phyloP scores from a whole-genome alignment of 2,888 invertebrate species.

The Patella caerulea region DNA sequence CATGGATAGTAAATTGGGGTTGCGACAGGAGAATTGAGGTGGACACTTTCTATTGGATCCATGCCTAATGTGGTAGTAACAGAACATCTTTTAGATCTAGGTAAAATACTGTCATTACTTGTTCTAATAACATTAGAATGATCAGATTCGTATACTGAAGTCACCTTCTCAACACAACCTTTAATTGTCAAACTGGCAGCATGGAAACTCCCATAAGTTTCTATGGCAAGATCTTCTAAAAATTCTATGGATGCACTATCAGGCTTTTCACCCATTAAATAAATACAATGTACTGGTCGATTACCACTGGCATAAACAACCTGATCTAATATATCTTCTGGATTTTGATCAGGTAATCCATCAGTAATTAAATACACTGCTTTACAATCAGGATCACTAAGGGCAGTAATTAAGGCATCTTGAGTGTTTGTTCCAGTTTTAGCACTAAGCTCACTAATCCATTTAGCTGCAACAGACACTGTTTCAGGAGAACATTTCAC shows the following conservation, averaged over 20 bases:
- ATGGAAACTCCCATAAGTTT: slow-evolving; percentile 69
- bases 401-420: slow-evolving; percentile 66
- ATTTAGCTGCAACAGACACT: slow-evolving; percentile 65
- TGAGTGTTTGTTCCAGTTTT: slow-evolving; percentile 70
- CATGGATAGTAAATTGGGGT: slow-evolving; percentile 37
- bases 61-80: slow-evolving; percentile 57
- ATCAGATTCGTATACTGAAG: slow-evolving; percentile 64
- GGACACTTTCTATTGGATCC: slow-evolving; percentile 55
- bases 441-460: slow-evolving; percentile 64
- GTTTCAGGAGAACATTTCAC: slow-evolving; percentile 69
- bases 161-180: slow-evolving; percentile 66
- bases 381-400: slow-evolving; percentile 62
- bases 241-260: slow-evolving; percentile 64
- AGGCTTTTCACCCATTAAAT: slow-evolving; percentile 57
- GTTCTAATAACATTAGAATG: slow-evolving; percentile 59
- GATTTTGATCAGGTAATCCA: slow-evolving; percentile 68
- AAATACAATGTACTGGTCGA: slow-evolving; percentile 68
- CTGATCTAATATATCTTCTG: slow-evolving; percentile 65
- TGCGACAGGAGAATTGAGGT: slow-evolving; percentile 24
- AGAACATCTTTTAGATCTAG: slow-evolving; percentile 55
- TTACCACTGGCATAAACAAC: slow-evolving; percentile 54
- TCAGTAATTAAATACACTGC: slow-evolving; percentile 69
- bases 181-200: slow-evolving; percentile 62
- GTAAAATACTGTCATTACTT: slow-evolving; percentile 59
- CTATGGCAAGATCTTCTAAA: slow-evolving; percentile 65